Evolutionary conservation across 2,888 invertebrate genomes (phyloP), one percentile per base, ranked within the genome.

Genomic region (Oscheius sp.): DNA sequence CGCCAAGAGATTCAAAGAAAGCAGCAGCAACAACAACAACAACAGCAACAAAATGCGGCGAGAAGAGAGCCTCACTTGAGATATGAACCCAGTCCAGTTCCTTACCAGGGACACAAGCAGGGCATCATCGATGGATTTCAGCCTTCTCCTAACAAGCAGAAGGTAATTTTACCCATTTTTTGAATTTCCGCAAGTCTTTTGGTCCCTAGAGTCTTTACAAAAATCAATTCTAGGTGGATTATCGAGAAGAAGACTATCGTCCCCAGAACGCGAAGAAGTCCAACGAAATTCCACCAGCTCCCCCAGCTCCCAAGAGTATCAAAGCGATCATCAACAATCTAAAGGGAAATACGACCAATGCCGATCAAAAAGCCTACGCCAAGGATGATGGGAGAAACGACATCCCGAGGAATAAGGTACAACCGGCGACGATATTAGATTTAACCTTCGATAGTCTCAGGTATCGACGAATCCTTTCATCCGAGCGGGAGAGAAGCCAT

Each of bases 391-490:
- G 64, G n/a, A 23, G 64, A 23, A 64, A 48, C 8, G 52, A 61
- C 3, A 58, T 70, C 23, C 69, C 69, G 5, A 63, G 55, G 42
- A 63, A 64, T n/a, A 69, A 69, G 39, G 68, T 66, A 55, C 15
- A 10, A 55, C 2, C 8, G 48, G 23, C 10, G 23, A n/a, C n/a
- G 15, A 17, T n/a, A 17, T 8, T 46, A 12, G 15, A 4, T 50
- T 12, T 4, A 55, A 34, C 29, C n/a, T n/a, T 55, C 17, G n/a
- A 5, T 31, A 29, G 20, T n/a, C n/a, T n/a, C 37, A 66, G 66
- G 73, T 75, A 0, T 73, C 75, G 0, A 78, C 77, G 10, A 78
- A 78, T 64, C 77, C 77, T 10, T 78, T 78, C 53, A 64, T 78
- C 48, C 58, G 75, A 58, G 48, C 27, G 3, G 64, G 69, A 23